These are phyloP conservation scores for Cynopterus sphinx DNA, from an alignment of 2,797 vertebrate genomes.

Conservation along the genomic window DNA sequence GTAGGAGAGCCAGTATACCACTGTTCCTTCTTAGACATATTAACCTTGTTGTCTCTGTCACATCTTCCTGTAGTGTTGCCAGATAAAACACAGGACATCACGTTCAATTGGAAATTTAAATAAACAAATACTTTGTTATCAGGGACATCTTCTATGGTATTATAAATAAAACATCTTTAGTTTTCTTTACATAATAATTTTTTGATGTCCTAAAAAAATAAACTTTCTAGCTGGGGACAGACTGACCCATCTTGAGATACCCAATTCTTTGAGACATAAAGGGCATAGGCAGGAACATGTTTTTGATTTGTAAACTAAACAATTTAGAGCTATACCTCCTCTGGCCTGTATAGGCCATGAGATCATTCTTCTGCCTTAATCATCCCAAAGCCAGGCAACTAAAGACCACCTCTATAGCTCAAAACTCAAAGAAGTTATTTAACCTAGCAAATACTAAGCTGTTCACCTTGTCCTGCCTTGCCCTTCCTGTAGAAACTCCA, in stretches of 20 bases:
- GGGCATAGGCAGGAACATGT: not conserved
- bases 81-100: not conserved
- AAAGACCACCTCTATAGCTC: not conserved
- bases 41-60: not conserved
- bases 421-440: not conserved
- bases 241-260: not conserved
- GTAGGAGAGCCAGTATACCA: not conserved
- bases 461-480: not conserved
- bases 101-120: conserved; percentile 5
- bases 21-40: not conserved
- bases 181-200: not conserved
- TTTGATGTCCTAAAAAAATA: not conserved
- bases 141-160: not conserved
- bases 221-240: not conserved
- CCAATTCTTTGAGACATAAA: not conserved
- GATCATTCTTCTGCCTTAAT: not conserved
- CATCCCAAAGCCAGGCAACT: not conserved
- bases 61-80: not conserved
- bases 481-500: not conserved
- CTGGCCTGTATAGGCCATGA: not conserved
- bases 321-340: not conserved
- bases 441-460: not conserved
- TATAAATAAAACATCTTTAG: not conserved
- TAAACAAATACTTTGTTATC: conserved; percentile 18
- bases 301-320: not conserved